Evolutionary conservation across 2,888 invertebrate genomes (phyloP), one percentile per base, ranked within the genome.

Genomic region (Tenthredo scrophulariae): DNA sequence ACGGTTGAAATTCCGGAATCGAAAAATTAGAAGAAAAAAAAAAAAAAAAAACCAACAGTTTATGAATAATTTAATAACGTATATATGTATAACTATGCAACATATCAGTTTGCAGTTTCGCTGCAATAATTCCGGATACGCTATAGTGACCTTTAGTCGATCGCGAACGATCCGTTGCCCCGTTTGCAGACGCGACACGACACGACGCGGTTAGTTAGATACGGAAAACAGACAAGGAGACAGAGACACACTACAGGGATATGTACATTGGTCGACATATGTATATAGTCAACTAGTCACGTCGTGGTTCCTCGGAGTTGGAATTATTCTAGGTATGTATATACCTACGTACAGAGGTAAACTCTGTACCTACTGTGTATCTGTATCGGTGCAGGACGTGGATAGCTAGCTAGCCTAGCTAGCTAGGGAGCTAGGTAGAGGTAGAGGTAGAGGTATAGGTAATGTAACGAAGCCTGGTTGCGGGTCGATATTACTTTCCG

Each of bases 401-500:
- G 62, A 22, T 58, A 58, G 58, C 46, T 40, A 7, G 0, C 40
- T 46, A 7, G 46, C 10, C 43, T 43, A 22, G 22, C 2, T 54
- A 54, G 15, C 54, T 58, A 22, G 58, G 62, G 10, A 26, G 22
- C 7, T 62, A 13, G 62, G 26, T 26, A 26, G 10, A 62, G 26
- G 22, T 58, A 10, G 7, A 22, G n/a, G 22, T 58, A 22, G 22
- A 62, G 46, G 46, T n/a, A 18, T 58, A 26, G 22, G 22, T 70
- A 67, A 33, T 18, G 33, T 72, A 72, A 72, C 72, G 72, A 72
- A 72, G 43, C 40, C 22, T 40, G 74, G 43, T 43, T 10, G n/a
- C 43, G 40, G 80, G 62, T 80, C 80, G 80, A 80, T 80, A 80
- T 62, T 62, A 80, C 80, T 62, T 62, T 37, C 80, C 62, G 37